Base-by-base conservation (phyloP, 2,113 vertebrate genomes). In the Menidia beryllina region DNA sequence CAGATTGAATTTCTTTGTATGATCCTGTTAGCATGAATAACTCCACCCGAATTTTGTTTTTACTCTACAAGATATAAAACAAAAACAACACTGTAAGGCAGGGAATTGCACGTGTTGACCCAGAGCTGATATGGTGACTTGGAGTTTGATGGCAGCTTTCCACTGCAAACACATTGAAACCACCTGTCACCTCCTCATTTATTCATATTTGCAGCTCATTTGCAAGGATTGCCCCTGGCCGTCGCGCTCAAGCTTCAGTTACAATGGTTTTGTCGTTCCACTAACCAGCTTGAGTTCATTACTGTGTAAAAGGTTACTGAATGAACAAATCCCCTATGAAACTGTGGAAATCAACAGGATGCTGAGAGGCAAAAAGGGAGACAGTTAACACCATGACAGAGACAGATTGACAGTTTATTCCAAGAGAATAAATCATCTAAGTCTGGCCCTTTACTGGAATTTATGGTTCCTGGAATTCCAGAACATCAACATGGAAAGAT, bases 161-260 rank as follows among this genome's bases (percentile, higher is more conserved):
- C 65, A 47, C 67, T 66, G 50, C 43, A 79, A 38, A 49, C 60
- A 50, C 72, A 75, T 24, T 60, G 24, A 82, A 77, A 68, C 72
- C 70, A 77, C 78, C 80, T 86, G 78, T 74, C 75, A 67, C 51
- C 43, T 53, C 52, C 49, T 68, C 62, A 80, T 86, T 79, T 61
- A 78, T 83, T 85, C 52, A 62, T 77, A 80, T 81, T 82, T 57
- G 54, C 23, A 17, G 77, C 27, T 81, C 82, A 87, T 75, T 71
- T 85, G 24, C 21, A 3, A 68, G 56, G 80, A 65, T 68, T 57
- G 71, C 74, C 71, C 39, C 55, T 39, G 71, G 74, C n/a, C 3
- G 50, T 68, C 59, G 9, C 58, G 19, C 63, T 77, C 61, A 57
- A 41, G 53, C 64, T 75, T 70, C 69, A 69, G 41, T 76, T 72